Percentiles rank a stretch among this genome's conserved stretches.
phyloP scores from a whole-genome alignment of 2,113 vertebrate genomes.

The Odobenus rosmarus region DNA sequence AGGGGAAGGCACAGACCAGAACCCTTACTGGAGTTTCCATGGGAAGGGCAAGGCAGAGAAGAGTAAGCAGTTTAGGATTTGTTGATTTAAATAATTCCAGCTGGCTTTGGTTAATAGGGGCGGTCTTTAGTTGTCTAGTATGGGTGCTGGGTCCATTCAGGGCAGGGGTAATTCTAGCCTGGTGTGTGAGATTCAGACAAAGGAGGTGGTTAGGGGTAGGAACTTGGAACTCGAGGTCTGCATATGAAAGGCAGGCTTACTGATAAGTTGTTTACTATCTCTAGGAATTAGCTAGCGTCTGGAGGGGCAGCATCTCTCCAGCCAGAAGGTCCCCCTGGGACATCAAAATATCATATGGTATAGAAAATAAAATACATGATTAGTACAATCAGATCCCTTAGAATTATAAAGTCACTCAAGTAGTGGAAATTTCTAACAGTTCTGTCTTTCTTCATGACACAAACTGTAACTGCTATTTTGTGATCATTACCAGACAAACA shows the following conservation, averaged over 20 bases:
- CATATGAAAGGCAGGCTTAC: neutral
- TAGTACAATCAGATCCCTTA: neutral
- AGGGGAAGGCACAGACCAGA: neutral
- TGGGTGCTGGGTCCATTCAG: neutral
- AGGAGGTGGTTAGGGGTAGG: too few relatives aligned
- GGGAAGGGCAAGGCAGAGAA: neutral
- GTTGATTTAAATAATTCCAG: neutral
- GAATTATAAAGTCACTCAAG: neutral
- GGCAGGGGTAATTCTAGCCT: neutral
- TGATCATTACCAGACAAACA: neutral
- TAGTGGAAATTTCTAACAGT: neutral
- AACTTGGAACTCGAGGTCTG: too few relatives aligned
- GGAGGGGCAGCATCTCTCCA: neutral
- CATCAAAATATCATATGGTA: neutral
- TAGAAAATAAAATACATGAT: neutral
- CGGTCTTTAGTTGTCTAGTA: neutral
- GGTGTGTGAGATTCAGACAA: neutral
- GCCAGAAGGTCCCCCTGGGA: neutral
- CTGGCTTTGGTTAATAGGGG: neutral
- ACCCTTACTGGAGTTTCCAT: neutral
- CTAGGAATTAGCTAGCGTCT: neutral
- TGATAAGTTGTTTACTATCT: neutral
- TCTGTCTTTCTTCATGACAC: neutral
- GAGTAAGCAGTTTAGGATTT: neutral
- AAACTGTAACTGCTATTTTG: neutral